Conservation (phyloP, 1,140 invertebrate species). For the Centruroides sculpturatus region DNA sequence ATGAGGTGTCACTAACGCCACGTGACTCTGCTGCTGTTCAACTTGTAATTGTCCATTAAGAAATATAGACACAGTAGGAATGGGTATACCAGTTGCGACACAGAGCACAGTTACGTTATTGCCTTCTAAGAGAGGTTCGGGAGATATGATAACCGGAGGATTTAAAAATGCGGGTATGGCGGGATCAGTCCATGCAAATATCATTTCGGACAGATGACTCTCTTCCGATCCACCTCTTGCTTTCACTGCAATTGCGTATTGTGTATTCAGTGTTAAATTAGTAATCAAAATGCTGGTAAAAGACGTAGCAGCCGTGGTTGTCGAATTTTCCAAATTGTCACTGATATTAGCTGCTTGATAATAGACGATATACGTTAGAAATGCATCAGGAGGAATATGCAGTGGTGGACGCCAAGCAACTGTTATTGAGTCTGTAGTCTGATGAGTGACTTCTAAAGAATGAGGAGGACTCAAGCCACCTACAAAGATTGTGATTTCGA, state of each 20-base stretch:
- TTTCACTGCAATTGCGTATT: constrained; percentile 19
- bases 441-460: constrained; percentile 49
- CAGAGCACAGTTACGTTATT: constrained; percentile 68
- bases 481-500: constrained; percentile 20
- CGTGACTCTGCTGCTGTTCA: constrained; percentile 24
- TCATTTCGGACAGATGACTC: constrained; percentile 30
- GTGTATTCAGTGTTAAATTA: constrained; percentile 19
- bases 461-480: constrained; percentile 61
- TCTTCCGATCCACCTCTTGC: constrained; percentile 14
- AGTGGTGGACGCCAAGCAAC: constrained; percentile 64
- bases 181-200: constrained; percentile 70
- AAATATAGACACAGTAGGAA: constrained; percentile 63
- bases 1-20: constrained; percentile 64
- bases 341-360: constrained; percentile 10
- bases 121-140: constrained; percentile 61
- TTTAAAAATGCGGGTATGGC: constrained; percentile 69
- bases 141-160: constrained; percentile 64
- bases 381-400: constrained; percentile 16
- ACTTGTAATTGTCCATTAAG: constrained; percentile 51
- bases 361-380: constrained; percentile 12
- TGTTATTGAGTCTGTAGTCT: constrained; percentile 61
- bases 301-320: constrained; percentile 4
- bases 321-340: constrained; percentile 1
- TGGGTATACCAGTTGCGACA: constrained; percentile 63
- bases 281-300: not conserved